A percentile compares a stretch with the other conserved stretches of the same genome.
Conservation (phyloP, 2,888 invertebrate genomes). For the Drosophila kokeensis region DNA sequence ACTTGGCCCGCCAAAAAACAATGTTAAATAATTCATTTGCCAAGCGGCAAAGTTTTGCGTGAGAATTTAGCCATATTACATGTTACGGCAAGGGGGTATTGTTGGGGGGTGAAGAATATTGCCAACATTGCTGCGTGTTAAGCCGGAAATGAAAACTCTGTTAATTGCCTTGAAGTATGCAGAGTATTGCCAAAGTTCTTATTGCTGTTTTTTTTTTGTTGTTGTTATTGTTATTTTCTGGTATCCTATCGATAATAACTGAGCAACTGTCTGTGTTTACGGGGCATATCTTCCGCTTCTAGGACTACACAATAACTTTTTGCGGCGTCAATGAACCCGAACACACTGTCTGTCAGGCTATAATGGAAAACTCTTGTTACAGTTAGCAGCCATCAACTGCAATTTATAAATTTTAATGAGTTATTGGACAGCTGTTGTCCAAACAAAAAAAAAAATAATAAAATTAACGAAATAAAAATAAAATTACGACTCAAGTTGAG, state of each 20-base stretch:
- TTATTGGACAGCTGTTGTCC: slow-evolving; percentile 20
- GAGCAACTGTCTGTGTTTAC: slow-evolving; percentile 38
- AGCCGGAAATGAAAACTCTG: slow-evolving; percentile 71
- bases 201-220: slow-evolving; percentile 33
- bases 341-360: slow-evolving; percentile 4
- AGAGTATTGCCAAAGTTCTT: slow-evolving; percentile 44
- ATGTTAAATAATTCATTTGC: slow-evolving; percentile 75
- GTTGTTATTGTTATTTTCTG: slow-evolving; percentile 28
- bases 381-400: slow-evolving; percentile 45
- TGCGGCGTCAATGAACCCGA: slow-evolving; percentile 61
- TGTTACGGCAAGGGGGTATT: slow-evolving; percentile 28
- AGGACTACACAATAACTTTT: slow-evolving; percentile 33
- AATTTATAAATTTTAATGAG: slow-evolving; percentile 47
- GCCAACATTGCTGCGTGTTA: slow-evolving; percentile 63
- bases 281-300: slow-evolving; percentile 20
- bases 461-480: background rate
- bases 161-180: slow-evolving; percentile 79
- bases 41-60: slow-evolving; percentile 71
- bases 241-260: slow-evolving; percentile 56
- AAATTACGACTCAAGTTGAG: background rate
- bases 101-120: background rate
- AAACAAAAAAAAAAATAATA: background rate
- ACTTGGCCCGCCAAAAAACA: slow-evolving; percentile 54
- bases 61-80: slow-evolving; percentile 76
- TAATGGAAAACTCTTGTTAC: slow-evolving; percentile 65